phyloP scores from a whole-genome alignment of 2,797 vertebrate genomes.

The Platalea minor region DNA sequence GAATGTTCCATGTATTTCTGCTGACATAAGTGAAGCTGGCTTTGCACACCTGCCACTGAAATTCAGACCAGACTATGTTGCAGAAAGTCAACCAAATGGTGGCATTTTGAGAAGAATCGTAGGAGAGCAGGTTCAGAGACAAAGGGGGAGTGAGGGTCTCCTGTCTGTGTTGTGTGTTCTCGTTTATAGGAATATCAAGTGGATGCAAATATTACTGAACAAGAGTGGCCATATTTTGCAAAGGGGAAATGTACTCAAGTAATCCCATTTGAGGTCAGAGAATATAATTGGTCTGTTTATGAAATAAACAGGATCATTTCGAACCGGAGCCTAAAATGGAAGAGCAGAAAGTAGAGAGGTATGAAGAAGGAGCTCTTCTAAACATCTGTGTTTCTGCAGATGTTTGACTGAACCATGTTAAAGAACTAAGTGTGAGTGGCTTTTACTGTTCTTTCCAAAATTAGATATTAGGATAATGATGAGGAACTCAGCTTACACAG shows the following conservation, averaged over 20 bases:
- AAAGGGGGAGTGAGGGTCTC: background rate
- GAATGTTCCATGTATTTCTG: background rate
- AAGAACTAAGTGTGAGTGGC: background rate
- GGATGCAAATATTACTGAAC: background rate
- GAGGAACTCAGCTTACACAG: background rate
- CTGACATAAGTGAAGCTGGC: background rate
- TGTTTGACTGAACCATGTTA: background rate
- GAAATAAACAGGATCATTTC: background rate
- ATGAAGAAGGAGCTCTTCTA: background rate
- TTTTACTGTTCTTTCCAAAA: background rate
- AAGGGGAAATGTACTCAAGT: background rate
- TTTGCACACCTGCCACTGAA: background rate
- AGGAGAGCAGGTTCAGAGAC: background rate
- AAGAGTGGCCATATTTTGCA: background rate
- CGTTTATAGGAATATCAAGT: background rate
- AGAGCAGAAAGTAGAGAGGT: background rate
- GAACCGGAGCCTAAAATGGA: background rate
- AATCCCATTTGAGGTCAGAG: background rate
- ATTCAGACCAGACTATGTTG: background rate
- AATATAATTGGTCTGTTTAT: background rate
- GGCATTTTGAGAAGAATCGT: background rate
- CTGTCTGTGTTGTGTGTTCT: background rate
- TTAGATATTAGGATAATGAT: background rate
- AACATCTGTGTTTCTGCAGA: background rate
- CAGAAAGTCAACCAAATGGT: background rate